Evolutionary conservation across 2,797 vertebrate species (phyloP).

Genomic region (Gymnopithys bicolor): DNA sequence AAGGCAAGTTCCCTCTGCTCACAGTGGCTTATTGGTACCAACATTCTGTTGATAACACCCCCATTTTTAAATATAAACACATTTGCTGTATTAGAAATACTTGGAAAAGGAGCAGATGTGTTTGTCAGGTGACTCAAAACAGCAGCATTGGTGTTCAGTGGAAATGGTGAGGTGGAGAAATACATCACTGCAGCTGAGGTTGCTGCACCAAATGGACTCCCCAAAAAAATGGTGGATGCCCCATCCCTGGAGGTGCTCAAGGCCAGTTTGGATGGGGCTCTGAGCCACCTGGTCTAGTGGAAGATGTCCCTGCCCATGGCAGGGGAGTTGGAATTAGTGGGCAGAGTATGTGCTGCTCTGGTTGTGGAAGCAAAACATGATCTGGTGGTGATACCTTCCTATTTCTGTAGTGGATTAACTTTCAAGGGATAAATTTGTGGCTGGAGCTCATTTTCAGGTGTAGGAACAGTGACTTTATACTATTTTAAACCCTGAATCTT

Average conservation of each 20-base stretch:
- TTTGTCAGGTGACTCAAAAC: not conserved
- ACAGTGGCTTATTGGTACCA: no score
- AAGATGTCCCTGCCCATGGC: not conserved
- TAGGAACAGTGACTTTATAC: not conserved
- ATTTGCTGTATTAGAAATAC: not conserved
- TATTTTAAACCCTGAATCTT: not conserved
- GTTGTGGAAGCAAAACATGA: not conserved
- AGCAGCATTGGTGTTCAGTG: not conserved
- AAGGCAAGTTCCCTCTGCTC: constrained; percentile 80
- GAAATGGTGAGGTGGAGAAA: not conserved
- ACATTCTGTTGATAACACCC: not conserved
- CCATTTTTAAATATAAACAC: not conserved
- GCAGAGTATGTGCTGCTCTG: not conserved
- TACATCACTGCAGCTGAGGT: not conserved
- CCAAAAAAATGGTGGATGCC: not conserved
- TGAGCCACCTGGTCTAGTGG: not conserved
- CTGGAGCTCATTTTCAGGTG: not conserved
- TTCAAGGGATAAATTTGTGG: not conserved
- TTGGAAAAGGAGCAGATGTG: not conserved
- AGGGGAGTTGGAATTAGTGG: not conserved
- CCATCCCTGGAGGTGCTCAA: not conserved
- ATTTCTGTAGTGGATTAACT: not conserved
- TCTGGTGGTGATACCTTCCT: not conserved
- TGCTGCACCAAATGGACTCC: not conserved
- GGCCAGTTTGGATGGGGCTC: not conserved